phyloP scores from a whole-genome alignment of 2,797 vertebrate species.

The Crenichthys baileyi region DNA sequence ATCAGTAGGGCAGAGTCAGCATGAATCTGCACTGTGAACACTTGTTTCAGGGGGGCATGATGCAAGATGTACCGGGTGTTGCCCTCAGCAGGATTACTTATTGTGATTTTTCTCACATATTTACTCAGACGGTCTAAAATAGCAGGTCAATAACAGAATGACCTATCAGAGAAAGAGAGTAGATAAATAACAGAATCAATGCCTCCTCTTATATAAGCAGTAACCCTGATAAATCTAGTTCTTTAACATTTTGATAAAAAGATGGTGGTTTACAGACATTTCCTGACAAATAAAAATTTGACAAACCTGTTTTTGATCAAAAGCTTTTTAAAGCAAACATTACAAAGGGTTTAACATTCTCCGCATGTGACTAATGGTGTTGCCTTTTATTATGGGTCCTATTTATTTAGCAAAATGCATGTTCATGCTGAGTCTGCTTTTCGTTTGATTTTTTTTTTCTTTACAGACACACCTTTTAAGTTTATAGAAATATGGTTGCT shows the following conservation, averaged over 20 bases:
- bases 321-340: constrained; percentile 7
- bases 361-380: background rate
- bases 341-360: background rate
- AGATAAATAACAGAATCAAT: constrained; percentile 4
- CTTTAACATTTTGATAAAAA: background rate
- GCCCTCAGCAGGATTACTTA: constrained; percentile 40
- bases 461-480: background rate
- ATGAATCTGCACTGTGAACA: constrained; percentile 58
- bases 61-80: constrained; percentile 70
- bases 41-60: constrained; percentile 66
- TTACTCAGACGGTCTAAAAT: constrained; percentile 9
- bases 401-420: constrained; percentile 18
- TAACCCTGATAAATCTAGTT: background rate
- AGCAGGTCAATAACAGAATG: background rate
- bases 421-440: constrained; percentile 5
- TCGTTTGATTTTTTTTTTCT: constrained; percentile 4
- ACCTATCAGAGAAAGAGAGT: background rate
- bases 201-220: background rate
- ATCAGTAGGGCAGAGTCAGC: constrained; percentile 57
- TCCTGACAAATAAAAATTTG: constrained; percentile 1
- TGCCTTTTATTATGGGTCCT: background rate
- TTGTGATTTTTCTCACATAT: background rate
- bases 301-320: constrained; percentile 1
- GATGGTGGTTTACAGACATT: constrained; percentile 5
- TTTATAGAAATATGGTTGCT: background rate